Base-by-base conservation (phyloP, 2,888 invertebrate genomes). In the Nomada goodeniana region DNA sequence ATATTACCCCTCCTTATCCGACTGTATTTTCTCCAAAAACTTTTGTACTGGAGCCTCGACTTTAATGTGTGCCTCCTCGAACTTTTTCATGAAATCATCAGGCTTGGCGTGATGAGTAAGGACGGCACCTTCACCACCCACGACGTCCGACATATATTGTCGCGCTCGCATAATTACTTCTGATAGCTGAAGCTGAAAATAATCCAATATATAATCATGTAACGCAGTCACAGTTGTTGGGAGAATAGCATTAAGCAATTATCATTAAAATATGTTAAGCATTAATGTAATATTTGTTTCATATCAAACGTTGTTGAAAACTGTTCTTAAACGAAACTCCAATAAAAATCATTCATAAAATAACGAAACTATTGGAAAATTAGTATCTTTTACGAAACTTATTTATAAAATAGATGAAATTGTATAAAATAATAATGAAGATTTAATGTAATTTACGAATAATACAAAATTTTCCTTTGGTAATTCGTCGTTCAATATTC, bases 151-250 rank as follows among this genome's bases (percentile, higher is more conserved):
- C 96, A 99, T 99, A 94, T 99, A 99, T 94, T 97, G 96, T 90
- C 99, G 97, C 57, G 99, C 98, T 90, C 98, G 96, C 96, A 98
- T 98, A 89, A 99, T 98, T 90, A 99, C 99, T 95, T 99, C 99
- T 10, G 99, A 99, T 86, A 99, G 95, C 96, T 99, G 99, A 87
- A 99, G 96, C 99, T 99, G 94, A 65, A 94, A 90, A 20, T n/a
- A 36, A 64, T n/a, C 13, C 23, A 69, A 55, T 36, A 20, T 23
- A 13, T 10, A 26, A 26, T 59, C 10, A 65, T 42, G 2, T 50
- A 18, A 42, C 13, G 20, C 2, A 36, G 9, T 11, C 0, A 11
- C 18, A 42, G 10, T 11, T 53, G 52, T 53, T 4, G 4, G 13
- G 23, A 15, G 23, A 26, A 44, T 18, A 23, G 15, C 44, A 61